Evolutionary conservation across 2,888 invertebrate species (phyloP).

Genomic region (Acrobasis suavella): DNA sequence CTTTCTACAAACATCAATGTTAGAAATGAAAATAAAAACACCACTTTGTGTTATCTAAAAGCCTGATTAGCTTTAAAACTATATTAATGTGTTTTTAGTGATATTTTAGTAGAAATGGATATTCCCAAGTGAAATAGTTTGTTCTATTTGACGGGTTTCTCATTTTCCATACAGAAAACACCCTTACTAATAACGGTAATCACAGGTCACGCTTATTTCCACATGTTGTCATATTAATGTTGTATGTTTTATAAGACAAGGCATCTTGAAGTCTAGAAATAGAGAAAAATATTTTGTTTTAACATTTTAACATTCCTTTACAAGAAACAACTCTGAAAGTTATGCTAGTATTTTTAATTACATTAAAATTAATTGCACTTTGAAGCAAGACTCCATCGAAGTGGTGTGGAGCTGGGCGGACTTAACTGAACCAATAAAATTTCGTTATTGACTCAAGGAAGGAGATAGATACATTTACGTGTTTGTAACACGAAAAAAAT

Average conservation of each 20-base stretch:
- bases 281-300: background rate
- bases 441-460: no score
- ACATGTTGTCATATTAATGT: conserved; percentile 9
- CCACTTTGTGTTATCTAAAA: conserved; percentile 12
- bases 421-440: no score
- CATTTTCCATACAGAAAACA: conserved; percentile 1
- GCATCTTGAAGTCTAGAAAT: conserved; percentile 16
- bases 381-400: no score
- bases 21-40: conserved; percentile 23
- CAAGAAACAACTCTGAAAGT: background rate
- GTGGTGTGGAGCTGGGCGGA: no score
- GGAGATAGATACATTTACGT: no score
- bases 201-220: conserved; percentile 29
- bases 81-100: conserved; percentile 11
- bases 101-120: conserved; percentile 1
- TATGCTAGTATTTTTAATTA: background rate
- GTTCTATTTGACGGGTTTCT: background rate
- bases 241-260: background rate
- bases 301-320: conserved; percentile 1
- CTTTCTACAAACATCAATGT: conserved; percentile 34
- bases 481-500: no score
- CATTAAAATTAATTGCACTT: conserved; percentile 1
- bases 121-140: background rate
- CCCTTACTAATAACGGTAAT: conserved; percentile 23
- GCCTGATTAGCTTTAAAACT: conserved; percentile 14